Evolutionary conservation across 2,797 vertebrate genomes (phyloP), one percentile per base, ranked within the genome.

Genomic region (Acestrorhynchus altus): DNA sequence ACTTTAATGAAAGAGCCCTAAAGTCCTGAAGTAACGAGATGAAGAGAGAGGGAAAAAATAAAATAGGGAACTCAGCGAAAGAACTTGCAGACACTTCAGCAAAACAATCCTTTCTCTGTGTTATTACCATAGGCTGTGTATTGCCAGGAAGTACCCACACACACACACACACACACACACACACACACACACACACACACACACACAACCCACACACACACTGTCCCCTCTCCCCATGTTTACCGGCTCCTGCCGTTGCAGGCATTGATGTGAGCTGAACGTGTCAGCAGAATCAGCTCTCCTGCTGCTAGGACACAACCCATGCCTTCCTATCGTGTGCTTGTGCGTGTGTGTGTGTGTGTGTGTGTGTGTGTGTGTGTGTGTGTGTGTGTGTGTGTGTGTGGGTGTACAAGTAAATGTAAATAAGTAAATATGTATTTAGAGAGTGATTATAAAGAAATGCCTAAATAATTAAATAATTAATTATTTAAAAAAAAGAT

Each of bases 21-120:
- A 89, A 92, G 90, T 91, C 88, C 87, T 88, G 86, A 89, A 92
- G 90, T 91, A 92, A 91, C 84, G 83, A 93, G 89, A 92, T 89
- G 80, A 90, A 68, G 57, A 82, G 61, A 40, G 40, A 39, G 44
- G 11, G 59, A 46, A 56, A 74, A 67, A 67, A 70, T 61, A 52
- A 79, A 68, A 79, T 13, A 4, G 54, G 73, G 65, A 81, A 76
- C 71, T 80, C 74, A 57, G 79, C 31, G 13, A 79, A 64, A 75
- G 20, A 47, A 28, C 67, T 69, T 51, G 68, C 39, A 61, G 61
- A 79, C 49, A 69, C 66, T 80, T 64, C 42, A 66, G 80, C 79
- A 54, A 76, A 84, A 83, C 74, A 88, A 83, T 86, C 63, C 54
- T 46, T 79, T 79, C 72, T 87, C 86, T 84, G 26, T 69, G 87